Conservation (phyloP, 2,888 invertebrate species). For the Acronicta alni region DNA sequence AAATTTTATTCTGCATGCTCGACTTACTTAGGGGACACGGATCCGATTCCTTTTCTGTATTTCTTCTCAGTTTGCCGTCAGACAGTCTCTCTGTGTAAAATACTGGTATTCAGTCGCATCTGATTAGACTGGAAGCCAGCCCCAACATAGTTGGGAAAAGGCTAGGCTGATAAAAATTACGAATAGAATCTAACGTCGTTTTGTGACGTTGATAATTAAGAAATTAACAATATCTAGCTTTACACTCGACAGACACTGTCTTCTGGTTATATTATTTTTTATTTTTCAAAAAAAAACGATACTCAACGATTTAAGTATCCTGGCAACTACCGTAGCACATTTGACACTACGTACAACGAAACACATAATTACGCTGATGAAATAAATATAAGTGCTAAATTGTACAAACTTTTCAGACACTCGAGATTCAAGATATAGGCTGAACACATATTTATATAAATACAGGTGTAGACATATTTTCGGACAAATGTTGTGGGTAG, state of each 20-base stretch:
- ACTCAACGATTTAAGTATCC: background rate
- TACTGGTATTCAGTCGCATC: slow-evolving; percentile 8
- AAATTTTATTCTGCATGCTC: slow-evolving; percentile 1
- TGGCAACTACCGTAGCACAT: background rate
- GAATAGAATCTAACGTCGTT: background rate
- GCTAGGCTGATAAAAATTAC: background rate
- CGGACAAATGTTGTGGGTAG: background rate
- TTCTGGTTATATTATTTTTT: background rate
- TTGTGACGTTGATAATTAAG: background rate
- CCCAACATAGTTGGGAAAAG: background rate
- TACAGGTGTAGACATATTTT: no score
- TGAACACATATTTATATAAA: no score
- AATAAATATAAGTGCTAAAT: no score
- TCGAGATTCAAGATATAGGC: no score
- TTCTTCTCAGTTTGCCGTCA: slow-evolving; percentile 13
- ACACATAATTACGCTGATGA: no score
- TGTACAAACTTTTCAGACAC: no score
- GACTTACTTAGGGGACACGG: slow-evolving; percentile 4
- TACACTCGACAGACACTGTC: slow-evolving; percentile 2
- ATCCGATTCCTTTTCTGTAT: slow-evolving; percentile 13
- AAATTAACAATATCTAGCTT: slow-evolving; percentile 1
- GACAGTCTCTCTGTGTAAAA: slow-evolving; percentile 19
- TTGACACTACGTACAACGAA: background rate
- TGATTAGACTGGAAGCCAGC: background rate
- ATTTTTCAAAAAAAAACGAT: background rate